Conservation (phyloP, 2,797 vertebrate genomes). For the Sandelia bainsii region DNA sequence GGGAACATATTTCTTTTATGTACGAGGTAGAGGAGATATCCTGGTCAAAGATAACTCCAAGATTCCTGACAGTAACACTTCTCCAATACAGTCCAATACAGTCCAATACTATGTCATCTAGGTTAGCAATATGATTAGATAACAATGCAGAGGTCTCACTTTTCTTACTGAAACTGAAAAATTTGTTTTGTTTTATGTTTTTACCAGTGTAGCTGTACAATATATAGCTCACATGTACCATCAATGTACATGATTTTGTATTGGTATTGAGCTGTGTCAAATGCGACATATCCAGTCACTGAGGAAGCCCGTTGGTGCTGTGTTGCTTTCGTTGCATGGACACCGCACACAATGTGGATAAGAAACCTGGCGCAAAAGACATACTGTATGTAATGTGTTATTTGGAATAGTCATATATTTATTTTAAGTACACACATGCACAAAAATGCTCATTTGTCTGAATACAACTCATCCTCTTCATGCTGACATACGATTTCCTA, state of each 20-base stretch:
- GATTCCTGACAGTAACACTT: too few relatives aligned
- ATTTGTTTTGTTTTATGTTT: neutral
- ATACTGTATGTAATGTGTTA: constrained; percentile 12
- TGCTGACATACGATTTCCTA: constrained; percentile 48
- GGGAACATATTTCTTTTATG: too few relatives aligned
- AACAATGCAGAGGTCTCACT: neutral
- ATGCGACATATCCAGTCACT: neutral
- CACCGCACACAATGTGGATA: neutral
- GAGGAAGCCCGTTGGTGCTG: neutral
- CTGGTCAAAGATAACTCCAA: too few relatives aligned
- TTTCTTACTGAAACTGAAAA: too few relatives aligned
- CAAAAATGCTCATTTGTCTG: constrained; percentile 4
- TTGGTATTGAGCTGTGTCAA: neutral
- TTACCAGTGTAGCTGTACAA: neutral
- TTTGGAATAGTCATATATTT: constrained; percentile 41
- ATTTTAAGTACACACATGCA: constrained; percentile 24
- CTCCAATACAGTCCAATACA: too few relatives aligned
- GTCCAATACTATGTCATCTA: too few relatives aligned
- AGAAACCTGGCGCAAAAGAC: neutral
- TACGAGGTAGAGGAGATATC: too few relatives aligned
- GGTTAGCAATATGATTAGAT: too few relatives aligned
- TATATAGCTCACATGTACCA: neutral
- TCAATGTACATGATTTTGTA: neutral
- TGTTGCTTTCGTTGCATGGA: neutral
- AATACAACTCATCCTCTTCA: constrained; percentile 22